Conservation (phyloP, 2,113 vertebrate genomes). For the Spheniscus mendiculus region DNA sequence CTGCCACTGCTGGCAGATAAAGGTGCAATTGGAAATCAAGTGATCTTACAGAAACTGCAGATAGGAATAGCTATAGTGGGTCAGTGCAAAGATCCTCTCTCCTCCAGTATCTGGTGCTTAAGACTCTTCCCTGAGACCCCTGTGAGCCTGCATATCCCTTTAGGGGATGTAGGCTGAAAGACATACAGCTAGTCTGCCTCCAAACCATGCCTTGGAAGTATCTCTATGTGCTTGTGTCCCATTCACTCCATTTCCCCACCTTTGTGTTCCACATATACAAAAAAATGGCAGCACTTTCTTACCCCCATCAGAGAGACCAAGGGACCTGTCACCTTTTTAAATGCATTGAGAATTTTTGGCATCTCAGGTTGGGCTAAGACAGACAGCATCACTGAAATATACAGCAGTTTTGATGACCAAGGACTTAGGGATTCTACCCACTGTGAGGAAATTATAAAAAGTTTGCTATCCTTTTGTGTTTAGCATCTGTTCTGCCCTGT, state of each 20-base stretch:
- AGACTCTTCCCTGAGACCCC: not conserved
- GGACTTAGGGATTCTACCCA: not conserved
- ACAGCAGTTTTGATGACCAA: not conserved
- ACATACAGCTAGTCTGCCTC: not conserved
- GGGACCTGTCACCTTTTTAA: not conserved
- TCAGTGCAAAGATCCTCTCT: not conserved
- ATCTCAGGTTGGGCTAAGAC: not conserved
- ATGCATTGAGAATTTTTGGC: not conserved
- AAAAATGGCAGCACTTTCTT: not conserved
- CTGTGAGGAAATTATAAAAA: not conserved
- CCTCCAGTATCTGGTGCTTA: not conserved
- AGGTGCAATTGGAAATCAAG: not conserved
- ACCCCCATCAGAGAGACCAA: not conserved
- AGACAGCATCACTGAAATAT: not conserved
- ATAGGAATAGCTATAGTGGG: not conserved
- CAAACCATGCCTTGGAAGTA: not conserved
- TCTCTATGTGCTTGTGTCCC: not conserved
- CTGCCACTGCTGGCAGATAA: not conserved
- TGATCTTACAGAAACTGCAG: not conserved
- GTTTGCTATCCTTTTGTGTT: not conserved
- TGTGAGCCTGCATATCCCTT: not conserved
- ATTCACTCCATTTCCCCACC: not conserved
- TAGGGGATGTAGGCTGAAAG: not conserved
- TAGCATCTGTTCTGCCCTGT: not conserved
- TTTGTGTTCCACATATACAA: not conserved